A percentile compares a stretch with the other conserved stretches of the same genome.
Conservation (phyloP, 2,797 vertebrate genomes). For the Anabacerthia variegaticeps region DNA sequence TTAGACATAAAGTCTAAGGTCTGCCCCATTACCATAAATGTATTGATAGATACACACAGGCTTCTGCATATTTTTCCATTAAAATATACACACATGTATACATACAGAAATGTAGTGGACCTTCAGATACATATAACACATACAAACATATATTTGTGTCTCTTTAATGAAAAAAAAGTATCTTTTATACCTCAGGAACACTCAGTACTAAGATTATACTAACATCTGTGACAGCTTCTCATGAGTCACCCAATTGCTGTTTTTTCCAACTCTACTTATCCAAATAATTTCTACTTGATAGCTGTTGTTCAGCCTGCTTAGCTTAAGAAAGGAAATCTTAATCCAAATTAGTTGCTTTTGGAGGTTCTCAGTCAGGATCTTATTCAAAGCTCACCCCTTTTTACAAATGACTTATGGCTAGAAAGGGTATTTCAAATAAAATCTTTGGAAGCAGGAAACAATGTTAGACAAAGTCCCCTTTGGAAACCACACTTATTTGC, state of each 20-base stretch:
- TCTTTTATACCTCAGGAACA: background rate
- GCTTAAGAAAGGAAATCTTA: background rate
- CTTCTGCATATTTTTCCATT: background rate
- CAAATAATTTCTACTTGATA: background rate
- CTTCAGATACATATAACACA: background rate
- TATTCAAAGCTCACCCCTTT: background rate
- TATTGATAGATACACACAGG: accelerated
- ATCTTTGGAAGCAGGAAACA: background rate
- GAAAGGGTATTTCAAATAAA: background rate
- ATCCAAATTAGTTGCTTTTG: background rate
- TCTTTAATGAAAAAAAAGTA: background rate
- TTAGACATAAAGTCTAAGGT: background rate
- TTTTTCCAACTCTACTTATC: background rate
- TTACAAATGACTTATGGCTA: background rate
- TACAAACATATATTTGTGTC: background rate
- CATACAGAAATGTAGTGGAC: background rate
- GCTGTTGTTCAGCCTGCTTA: background rate
- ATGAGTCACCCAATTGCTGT: background rate
- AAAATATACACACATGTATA: accelerated
- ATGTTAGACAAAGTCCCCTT: background rate
- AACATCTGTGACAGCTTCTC: background rate
- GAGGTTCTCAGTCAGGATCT: background rate
- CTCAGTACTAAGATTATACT: background rate
- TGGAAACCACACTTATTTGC: background rate
- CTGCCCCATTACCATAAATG: background rate